Evolutionary conservation across 2,888 invertebrate species (phyloP).

Genomic region (Seladonia tumulorum): DNA sequence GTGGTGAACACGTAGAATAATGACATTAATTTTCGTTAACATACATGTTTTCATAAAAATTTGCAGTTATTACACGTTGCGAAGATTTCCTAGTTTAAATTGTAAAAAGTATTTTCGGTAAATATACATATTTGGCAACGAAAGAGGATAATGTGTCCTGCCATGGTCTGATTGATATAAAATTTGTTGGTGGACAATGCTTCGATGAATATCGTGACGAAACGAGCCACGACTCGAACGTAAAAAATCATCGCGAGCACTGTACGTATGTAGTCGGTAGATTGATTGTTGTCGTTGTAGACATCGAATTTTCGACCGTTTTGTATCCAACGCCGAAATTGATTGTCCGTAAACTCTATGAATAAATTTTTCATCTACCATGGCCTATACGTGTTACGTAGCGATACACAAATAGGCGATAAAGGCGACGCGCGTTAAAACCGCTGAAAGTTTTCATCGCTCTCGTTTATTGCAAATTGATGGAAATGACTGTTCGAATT

Average conservation of each 20-base stretch:
- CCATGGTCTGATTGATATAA: background rate
- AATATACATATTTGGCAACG: background rate
- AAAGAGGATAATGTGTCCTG: background rate
- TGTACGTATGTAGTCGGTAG: background rate
- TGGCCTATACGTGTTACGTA: conserved; percentile 13
- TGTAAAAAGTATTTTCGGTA: background rate
- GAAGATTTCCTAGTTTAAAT: background rate
- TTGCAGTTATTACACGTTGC: background rate
- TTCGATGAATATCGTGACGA: background rate
- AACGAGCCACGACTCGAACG: background rate
- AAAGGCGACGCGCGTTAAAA: conserved; percentile 57
- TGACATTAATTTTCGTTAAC: too few relatives aligned
- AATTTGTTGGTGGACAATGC: background rate
- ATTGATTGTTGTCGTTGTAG: conserved; percentile 5
- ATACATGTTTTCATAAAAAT: too few relatives aligned
- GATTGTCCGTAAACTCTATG: conserved; percentile 19
- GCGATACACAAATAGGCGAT: conserved; percentile 42
- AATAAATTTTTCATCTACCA: conserved; percentile 33
- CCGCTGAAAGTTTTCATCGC: conserved; percentile 67
- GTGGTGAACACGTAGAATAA: too few relatives aligned
- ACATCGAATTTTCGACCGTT: conserved; percentile 8
- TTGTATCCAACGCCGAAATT: conserved; percentile 11
- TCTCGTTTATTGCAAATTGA: conserved; percentile 69
- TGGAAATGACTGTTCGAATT: conserved; percentile 72
- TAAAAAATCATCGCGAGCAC: background rate